phyloP scores from a whole-genome alignment of 2,888 invertebrate species.

The Trichopria drosophilae region DNA sequence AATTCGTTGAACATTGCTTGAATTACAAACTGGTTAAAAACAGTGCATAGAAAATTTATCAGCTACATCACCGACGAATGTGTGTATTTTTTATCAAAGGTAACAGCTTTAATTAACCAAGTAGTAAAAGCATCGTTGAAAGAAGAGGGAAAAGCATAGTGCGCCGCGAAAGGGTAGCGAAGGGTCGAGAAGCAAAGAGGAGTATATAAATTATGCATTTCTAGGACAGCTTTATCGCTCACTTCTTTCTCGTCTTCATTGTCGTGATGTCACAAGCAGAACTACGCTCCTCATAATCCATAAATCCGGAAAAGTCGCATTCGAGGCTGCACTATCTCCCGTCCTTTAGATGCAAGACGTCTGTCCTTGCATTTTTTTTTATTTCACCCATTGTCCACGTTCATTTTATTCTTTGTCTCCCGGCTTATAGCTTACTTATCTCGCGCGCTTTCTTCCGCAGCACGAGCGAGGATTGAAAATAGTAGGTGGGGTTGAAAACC shows the following conservation, averaged over 20 bases:
- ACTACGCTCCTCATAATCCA: constrained; percentile 51
- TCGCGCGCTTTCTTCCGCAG: constrained; percentile 6
- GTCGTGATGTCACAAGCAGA: constrained; percentile 52
- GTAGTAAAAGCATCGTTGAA: too few relatives aligned
- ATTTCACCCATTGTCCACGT: constrained; percentile 43
- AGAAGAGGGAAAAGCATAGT: background rate
- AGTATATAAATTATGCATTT: constrained; percentile 53
- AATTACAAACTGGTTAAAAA: too few relatives aligned
- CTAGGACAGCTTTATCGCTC: constrained; percentile 49
- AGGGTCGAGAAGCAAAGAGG: constrained; percentile 23
- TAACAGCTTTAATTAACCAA: too few relatives aligned
- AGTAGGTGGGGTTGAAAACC: constrained; percentile 2
- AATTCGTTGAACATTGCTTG: too few relatives aligned
- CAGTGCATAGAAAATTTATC: too few relatives aligned
- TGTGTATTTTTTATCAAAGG: too few relatives aligned
- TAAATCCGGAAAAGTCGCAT: constrained; percentile 54
- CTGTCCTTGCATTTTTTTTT: constrained; percentile 35
- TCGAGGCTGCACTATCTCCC: constrained; percentile 39
- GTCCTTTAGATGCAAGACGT: too few relatives aligned
- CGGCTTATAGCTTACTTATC: constrained; percentile 41
- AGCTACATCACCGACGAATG: too few relatives aligned
- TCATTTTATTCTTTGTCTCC: constrained; percentile 48
- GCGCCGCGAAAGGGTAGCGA: constrained; percentile 25
- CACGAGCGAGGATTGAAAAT: constrained; percentile 1
- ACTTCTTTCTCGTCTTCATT: constrained; percentile 51